Percentiles rank a stretch among this genome's conserved stretches.
These are phyloP conservation scores for Notothenia rossii DNA, from an alignment of 2,113 vertebrate species.

Conservation along the genomic window DNA sequence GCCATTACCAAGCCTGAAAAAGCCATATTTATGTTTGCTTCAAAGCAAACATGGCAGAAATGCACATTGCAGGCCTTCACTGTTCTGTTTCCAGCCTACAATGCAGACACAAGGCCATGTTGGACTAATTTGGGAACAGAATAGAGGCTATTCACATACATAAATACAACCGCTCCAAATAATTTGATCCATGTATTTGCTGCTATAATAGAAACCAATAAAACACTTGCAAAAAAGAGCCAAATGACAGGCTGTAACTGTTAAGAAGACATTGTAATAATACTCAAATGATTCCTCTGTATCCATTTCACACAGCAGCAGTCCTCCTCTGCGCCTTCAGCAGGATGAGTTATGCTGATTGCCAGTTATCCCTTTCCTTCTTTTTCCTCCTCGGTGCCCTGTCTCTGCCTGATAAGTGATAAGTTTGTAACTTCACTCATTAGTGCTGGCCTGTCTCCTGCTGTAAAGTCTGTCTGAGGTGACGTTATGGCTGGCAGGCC, in stretches of 20 bases:
- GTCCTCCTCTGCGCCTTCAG: slow-evolving; percentile 13
- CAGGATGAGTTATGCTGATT: slow-evolving; percentile 32
- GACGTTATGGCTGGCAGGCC: slow-evolving; percentile 63
- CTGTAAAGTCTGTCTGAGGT: slow-evolving; percentile 50
- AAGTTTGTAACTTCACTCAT: slow-evolving; percentile 78
- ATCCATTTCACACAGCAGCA: slow-evolving; percentile 27
- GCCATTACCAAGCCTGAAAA: slow-evolving; percentile 76
- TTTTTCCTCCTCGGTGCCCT: slow-evolving; percentile 18
- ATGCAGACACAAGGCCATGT: slow-evolving; percentile 54
- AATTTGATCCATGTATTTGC: slow-evolving; percentile 59
- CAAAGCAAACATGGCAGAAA: slow-evolving; percentile 71
- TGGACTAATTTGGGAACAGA: slow-evolving; percentile 52
- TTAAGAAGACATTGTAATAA: slow-evolving; percentile 18
- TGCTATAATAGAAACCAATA: slow-evolving; percentile 34
- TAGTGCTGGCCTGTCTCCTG: slow-evolving; percentile 67
- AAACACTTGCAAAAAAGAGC: slow-evolving; percentile 21
- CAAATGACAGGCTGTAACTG: slow-evolving; percentile 28
- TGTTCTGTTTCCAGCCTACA: slow-evolving; percentile 38
- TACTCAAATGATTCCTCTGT: slow-evolving; percentile 15
- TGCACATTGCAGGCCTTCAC: slow-evolving; percentile 46
- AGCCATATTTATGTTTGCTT: slow-evolving; percentile 78
- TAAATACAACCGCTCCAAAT: slow-evolving; percentile 40
- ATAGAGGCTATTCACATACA: slow-evolving; percentile 47
- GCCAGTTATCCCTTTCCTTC: slow-evolving; percentile 17
- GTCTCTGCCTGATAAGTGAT: slow-evolving; percentile 57